Conservation (phyloP, 2,888 invertebrate genomes). For the Eilema depressum region DNA sequence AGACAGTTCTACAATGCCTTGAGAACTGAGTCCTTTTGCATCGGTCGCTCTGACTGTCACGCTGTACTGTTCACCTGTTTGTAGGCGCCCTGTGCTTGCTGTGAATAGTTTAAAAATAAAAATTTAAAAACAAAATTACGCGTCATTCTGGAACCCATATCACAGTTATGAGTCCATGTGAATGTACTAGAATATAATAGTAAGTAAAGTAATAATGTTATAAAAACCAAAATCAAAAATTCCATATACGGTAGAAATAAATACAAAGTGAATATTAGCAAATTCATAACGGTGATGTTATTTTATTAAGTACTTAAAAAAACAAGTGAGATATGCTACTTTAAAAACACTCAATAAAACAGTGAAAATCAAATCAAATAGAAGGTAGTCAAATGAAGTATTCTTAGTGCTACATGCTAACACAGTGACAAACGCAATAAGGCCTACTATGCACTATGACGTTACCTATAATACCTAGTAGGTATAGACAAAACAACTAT, state of each 20-base stretch:
- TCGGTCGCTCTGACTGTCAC: constrained; percentile 95
- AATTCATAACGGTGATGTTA: background rate
- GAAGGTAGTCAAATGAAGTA: background rate
- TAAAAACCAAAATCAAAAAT: background rate
- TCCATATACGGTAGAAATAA: too few species aligned
- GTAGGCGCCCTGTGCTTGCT: constrained; percentile 92
- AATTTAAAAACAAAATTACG: background rate
- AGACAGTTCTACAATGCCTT: constrained; percentile 94
- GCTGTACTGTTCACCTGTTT: constrained; percentile 96
- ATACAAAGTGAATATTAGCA: background rate
- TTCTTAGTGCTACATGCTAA: constrained; percentile 7
- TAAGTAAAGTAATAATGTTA: background rate
- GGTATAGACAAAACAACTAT: background rate
- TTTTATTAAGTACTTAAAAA: background rate
- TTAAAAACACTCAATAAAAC: background rate
- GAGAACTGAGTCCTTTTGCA: constrained; percentile 92
- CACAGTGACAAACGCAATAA: constrained; percentile 4
- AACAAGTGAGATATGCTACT: background rate
- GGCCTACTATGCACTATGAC: constrained; percentile 1
- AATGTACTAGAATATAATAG: too few species aligned
- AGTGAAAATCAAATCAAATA: background rate
- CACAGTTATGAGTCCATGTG: too few species aligned
- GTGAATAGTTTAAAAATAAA: constrained; percentile 39
- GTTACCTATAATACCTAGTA: background rate
- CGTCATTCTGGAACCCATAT: too few species aligned